A percentile compares a stretch with the other conserved stretches of the same genome.
Conservation (phyloP, 2,888 invertebrate genomes). For the Macrosiphum euphorbiae region DNA sequence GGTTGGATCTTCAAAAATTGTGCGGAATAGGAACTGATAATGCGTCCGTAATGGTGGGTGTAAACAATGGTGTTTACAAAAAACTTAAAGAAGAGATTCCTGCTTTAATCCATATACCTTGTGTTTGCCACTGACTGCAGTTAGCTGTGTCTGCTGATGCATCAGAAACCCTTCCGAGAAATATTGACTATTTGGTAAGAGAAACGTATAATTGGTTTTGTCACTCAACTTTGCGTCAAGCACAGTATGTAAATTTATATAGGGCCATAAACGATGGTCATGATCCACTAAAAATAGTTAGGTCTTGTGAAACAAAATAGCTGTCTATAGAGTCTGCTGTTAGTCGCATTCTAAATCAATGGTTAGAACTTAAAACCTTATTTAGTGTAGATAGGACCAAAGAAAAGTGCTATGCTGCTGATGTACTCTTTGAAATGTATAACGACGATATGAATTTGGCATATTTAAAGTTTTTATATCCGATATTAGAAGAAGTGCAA, state of each 20-base stretch:
- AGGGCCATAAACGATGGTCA: not conserved
- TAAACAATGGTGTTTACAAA: slow-evolving; percentile 4
- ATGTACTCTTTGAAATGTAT: slow-evolving; percentile 68
- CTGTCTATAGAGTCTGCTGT: slow-evolving; percentile 12
- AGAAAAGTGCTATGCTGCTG: slow-evolving; percentile 69
- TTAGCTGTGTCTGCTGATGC: not conserved
- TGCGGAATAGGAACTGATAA: not conserved
- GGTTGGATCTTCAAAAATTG: not conserved
- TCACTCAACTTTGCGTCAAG: slow-evolving; percentile 10
- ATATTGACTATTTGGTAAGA: not conserved
- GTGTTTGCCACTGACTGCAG: not conserved
- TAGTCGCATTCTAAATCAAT: slow-evolving; percentile 40
- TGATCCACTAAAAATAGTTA: not conserved
- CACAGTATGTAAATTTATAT: not conserved
- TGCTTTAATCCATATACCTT: not conserved
- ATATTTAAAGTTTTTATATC: slow-evolving; percentile 67
- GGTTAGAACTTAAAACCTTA: slow-evolving; percentile 64
- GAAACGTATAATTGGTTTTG: slow-evolving; percentile 26
- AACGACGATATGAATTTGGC: slow-evolving; percentile 68
- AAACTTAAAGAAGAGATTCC: slow-evolving; percentile 4
- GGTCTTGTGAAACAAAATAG: not conserved
- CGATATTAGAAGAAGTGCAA: slow-evolving; percentile 67
- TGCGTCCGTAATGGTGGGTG: not conserved
- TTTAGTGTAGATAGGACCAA: slow-evolving; percentile 67
- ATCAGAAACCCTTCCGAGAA: not conserved